Base-by-base conservation (phyloP, 1,140 invertebrate species). In the Conopomorpha cramerella region DNA sequence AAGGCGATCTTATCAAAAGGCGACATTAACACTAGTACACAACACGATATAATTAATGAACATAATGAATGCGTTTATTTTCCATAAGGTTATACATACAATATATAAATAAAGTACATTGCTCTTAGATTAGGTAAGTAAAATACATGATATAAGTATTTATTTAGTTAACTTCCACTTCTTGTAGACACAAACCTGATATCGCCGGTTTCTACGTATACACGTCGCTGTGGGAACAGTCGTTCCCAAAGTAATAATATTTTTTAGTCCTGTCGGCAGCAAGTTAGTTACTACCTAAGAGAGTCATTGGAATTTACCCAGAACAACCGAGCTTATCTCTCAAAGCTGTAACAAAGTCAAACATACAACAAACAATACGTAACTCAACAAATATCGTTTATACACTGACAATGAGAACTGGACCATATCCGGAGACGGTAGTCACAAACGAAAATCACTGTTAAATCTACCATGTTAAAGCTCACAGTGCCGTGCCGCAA, bases 301-400 rank as follows among this genome's bases (percentile, higher is more conserved):
- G n/a, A n/a, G n/a, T n/a, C n/a, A n/a, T n/a, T n/a, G n/a, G n/a
- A n/a, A n/a, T n/a, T n/a, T n/a, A n/a, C n/a, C n/a, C n/a, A n/a
- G 10, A 23, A 23, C 10, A 23, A 23, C 19, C 19, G 19, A 10
- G 46, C 57, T 66, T 64, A 70, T 66, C 62, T 63, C 19, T 23
- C 19, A n/a, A n/a, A 10, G 4, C 13, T 39, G 49, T 51, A 60
- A 45, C 43, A 66, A 67, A 67, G 52, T 45, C 51, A 67, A 71
- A 67, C 55, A 65, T 42, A 38, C 27, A 40, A 54, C 57, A 71
- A 47, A 67, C 66, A 67, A 67, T 60, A 46, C 54, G 43, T 49
- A 67, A 62, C 58, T 49, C 57, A 57, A 65, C 59, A 67, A 71
- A 70, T 63, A 64, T 59, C 49, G 59, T 55, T 43, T 50, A 44